These are phyloP conservation scores for Anguilla japonica DNA, from an alignment of 2,113 vertebrate genomes.

Conservation along the genomic window DNA sequence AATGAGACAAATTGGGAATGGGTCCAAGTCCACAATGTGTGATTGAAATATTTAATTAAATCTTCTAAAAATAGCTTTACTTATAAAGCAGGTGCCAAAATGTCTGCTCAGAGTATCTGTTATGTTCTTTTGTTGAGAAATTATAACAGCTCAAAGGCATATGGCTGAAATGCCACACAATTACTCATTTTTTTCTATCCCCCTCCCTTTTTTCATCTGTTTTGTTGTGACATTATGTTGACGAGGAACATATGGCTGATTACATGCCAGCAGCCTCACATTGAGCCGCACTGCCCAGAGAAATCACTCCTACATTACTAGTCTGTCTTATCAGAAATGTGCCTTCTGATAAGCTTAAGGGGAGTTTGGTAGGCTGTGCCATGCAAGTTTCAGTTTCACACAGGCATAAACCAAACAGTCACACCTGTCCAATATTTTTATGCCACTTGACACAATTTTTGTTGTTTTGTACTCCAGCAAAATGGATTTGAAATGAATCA, in stretches of 20 bases:
- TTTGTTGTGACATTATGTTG: not conserved
- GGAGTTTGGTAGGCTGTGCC: not conserved
- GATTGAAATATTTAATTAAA: not conserved
- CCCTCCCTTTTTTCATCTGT: not conserved
- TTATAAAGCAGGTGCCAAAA: not conserved
- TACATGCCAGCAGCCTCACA: not conserved
- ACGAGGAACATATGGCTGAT: not conserved
- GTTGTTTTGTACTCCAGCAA: too few relatives aligned
- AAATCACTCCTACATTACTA: not conserved
- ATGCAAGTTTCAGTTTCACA: not conserved
- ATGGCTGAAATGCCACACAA: not conserved
- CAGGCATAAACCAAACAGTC: too few relatives aligned
- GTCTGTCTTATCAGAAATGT: not conserved
- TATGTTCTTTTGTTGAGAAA: not conserved
- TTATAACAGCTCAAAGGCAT: not conserved
- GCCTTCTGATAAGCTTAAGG: too few relatives aligned
- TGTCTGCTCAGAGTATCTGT: not conserved
- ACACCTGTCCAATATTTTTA: too few relatives aligned
- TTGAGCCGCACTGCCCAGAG: not conserved
- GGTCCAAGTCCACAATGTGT: not conserved
- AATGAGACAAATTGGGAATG: not conserved
- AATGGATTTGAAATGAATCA: too few relatives aligned
- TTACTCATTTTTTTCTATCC: not conserved
- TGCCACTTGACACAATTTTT: too few relatives aligned
- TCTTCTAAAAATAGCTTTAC: not conserved